Evolutionary conservation across 2,113 vertebrate genomes (phyloP).

Genomic region (Sclerurus mexicanus): DNA sequence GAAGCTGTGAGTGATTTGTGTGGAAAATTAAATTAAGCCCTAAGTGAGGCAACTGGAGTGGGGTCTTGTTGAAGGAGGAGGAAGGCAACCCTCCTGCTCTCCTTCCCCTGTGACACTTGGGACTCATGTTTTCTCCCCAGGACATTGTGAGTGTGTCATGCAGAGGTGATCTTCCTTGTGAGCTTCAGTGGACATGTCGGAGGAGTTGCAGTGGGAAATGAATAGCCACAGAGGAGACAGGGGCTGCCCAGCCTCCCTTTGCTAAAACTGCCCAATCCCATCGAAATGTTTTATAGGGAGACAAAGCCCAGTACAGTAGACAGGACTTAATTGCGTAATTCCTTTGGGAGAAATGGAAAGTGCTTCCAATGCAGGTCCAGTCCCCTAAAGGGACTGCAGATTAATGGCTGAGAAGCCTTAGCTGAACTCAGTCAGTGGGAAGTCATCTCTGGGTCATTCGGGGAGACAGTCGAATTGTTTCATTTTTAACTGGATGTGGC

Average conservation of each 20-base stretch:
- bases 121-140: neutral
- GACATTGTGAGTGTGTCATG: neutral
- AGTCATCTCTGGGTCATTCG: neutral
- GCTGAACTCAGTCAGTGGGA: neutral
- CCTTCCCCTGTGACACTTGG: neutral
- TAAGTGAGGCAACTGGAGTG: neutral
- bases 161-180: neutral
- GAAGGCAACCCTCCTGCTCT: neutral
- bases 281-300: neutral
- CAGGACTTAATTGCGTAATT: neutral
- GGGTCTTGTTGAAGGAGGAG: neutral
- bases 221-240: neutral
- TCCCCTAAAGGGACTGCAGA: neutral
- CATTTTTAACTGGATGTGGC: neutral
- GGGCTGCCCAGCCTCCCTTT: neutral
- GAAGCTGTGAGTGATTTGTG: neutral
- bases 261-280: neutral
- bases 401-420: neutral
- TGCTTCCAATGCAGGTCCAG: neutral
- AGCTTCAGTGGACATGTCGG: neutral
- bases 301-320: neutral
- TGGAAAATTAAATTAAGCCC: conserved; percentile 49
- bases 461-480: neutral
- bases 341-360: neutral
- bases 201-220: neutral